phyloP scores from a whole-genome alignment of 2,888 invertebrate species.

The Dermolepida albohirtum region DNA sequence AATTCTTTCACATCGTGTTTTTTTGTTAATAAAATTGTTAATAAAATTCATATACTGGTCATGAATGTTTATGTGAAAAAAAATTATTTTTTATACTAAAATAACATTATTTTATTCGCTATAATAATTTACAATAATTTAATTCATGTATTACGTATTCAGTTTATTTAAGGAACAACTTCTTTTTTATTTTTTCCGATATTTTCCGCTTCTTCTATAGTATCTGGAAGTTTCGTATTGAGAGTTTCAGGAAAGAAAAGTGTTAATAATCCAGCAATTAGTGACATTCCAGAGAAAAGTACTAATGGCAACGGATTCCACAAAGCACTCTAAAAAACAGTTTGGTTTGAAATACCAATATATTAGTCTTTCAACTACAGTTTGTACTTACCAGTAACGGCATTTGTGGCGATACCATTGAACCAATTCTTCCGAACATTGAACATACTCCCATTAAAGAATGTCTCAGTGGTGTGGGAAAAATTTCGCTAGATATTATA shows the following conservation, averaged over 20 bases:
- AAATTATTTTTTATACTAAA: no score
- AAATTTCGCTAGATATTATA: constrained; percentile 77
- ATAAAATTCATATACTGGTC: no score
- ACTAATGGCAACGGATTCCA: constrained; percentile 71
- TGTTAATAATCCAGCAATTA: constrained; percentile 72
- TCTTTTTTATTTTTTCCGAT: constrained; percentile 55
- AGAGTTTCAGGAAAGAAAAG: constrained; percentile 78
- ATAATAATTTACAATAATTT: constrained; percentile 3
- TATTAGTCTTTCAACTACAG: not conserved
- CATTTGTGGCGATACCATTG: constrained; percentile 75
- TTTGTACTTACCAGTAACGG: constrained; percentile 71
- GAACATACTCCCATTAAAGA: constrained; percentile 74
- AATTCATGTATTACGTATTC: not conserved
- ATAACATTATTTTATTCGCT: not conserved
- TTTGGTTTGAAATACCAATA: no score
- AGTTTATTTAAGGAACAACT: not conserved
- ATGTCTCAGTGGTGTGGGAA: constrained; percentile 74
- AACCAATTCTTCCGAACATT: constrained; percentile 75
- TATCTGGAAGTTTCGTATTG: constrained; percentile 75
- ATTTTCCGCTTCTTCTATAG: constrained; percentile 75
- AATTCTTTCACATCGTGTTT: no score
- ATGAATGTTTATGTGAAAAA: no score
- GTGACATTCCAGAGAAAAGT: constrained; percentile 73
- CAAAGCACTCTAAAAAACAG: constrained; percentile 57
- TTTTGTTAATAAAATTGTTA: no score